Conservation (phyloP, 2,113 vertebrate species). For the Phainopepla nitens region DNA sequence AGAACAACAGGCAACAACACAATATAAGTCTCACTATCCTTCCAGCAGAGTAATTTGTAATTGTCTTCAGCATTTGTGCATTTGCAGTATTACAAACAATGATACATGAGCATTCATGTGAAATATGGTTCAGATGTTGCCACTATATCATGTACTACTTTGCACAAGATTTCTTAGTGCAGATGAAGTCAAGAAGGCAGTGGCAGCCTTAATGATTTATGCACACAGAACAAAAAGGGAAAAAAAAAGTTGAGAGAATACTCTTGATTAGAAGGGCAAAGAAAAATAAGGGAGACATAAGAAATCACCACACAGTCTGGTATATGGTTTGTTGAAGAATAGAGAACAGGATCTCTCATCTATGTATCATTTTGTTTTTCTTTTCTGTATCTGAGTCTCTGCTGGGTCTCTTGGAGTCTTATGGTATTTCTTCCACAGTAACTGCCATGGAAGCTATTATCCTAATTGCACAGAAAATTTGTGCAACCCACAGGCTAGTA, state of each 20-base stretch:
- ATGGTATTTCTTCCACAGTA: background rate
- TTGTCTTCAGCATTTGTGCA: background rate
- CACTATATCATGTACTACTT: background rate
- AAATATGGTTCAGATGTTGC: constrained; percentile 11
- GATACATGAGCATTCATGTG: background rate
- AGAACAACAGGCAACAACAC: background rate
- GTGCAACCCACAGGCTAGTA: background rate
- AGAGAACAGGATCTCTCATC: background rate
- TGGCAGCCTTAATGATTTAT: background rate
- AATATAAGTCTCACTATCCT: background rate
- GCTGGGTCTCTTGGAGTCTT: background rate
- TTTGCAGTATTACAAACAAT: background rate
- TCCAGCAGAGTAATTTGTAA: constrained; percentile 15
- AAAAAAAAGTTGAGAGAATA: background rate
- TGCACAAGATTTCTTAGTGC: background rate
- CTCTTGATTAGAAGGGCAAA: background rate
- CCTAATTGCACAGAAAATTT: constrained; percentile 1
- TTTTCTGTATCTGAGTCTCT: background rate
- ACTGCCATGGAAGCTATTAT: constrained; percentile 21
- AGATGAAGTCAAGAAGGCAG: background rate
- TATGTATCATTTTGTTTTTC: background rate
- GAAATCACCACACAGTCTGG: background rate
- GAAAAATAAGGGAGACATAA: background rate
- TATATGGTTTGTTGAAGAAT: background rate
- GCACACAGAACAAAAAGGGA: background rate